Percentiles rank a stretch among this genome's conserved stretches.
These are phyloP conservation scores for Tragulus kanchil DNA, from an alignment of 2,113 vertebrate species.

Conservation along the genomic window DNA sequence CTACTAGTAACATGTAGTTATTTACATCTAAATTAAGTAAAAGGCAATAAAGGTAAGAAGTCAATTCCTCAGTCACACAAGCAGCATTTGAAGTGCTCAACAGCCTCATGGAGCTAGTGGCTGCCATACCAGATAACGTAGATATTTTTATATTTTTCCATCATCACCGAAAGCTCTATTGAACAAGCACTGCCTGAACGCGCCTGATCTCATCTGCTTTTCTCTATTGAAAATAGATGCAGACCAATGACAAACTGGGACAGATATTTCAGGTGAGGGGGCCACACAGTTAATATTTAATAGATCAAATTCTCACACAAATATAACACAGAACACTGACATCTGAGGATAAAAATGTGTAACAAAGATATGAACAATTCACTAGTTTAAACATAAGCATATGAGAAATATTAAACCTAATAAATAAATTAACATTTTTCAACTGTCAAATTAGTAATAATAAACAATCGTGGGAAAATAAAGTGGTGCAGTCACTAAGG, in stretches of 20 bases:
- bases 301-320: background rate
- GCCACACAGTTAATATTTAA: background rate
- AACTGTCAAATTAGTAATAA: background rate
- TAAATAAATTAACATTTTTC: background rate
- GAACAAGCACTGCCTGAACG: background rate
- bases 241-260: background rate
- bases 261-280: background rate
- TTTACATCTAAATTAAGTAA: background rate
- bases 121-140: background rate
- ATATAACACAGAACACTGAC: background rate
- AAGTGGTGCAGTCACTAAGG: background rate
- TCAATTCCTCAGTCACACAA: background rate
- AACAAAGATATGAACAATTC: constrained; percentile 27
- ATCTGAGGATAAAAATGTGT: background rate
- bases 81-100: background rate
- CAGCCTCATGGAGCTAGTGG: background rate
- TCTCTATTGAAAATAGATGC: background rate
- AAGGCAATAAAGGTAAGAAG: constrained; percentile 31
- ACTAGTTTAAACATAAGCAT: background rate
- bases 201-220: no score
- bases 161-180: background rate
- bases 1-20: background rate
- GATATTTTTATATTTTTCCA: background rate
- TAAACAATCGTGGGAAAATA: background rate
- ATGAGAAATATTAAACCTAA: background rate